A percentile compares a stretch with the other conserved stretches of the same genome.
These are phyloP conservation scores for Saguinus midas DNA, from an alignment of 2,113 vertebrate species.

Conservation along the genomic window DNA sequence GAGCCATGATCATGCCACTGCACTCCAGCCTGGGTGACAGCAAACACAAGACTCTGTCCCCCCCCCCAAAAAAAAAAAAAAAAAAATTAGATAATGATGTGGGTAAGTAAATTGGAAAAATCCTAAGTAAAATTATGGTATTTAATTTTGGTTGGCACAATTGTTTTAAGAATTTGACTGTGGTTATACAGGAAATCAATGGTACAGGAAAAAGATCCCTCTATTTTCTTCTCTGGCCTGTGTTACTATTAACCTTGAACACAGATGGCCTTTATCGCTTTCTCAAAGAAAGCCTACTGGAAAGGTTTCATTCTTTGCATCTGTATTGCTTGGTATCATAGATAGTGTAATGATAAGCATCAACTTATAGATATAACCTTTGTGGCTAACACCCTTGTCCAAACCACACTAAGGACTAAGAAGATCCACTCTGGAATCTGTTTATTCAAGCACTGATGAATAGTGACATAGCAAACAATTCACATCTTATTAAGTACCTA, in stretches of 20 bases:
- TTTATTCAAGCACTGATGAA: not conserved
- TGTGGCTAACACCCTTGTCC: slow-evolving; percentile 56
- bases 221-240: not conserved
- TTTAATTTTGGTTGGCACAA: not conserved
- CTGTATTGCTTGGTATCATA: slow-evolving; percentile 43
- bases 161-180: slow-evolving; percentile 9
- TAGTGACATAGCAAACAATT: not conserved
- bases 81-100: not conserved
- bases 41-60: too few species aligned
- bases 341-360: slow-evolving; percentile 51
- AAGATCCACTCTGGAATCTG: slow-evolving; percentile 13
- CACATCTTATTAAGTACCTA: not conserved
- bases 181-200: not conserved
- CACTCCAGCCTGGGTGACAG: too few species aligned
- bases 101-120: not conserved
- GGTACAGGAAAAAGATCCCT: not conserved
- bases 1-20: too few species aligned
- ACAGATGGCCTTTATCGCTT: not conserved
- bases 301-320: slow-evolving; percentile 16
- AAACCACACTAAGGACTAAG: slow-evolving; percentile 41
- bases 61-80: too few species aligned
- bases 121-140: not conserved
- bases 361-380: not conserved
- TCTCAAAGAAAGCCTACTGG: slow-evolving; percentile 47
- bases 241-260: not conserved